Evolutionary conservation across 1,140 invertebrate species (phyloP).

Genomic region (Sycophila sp.): DNA sequence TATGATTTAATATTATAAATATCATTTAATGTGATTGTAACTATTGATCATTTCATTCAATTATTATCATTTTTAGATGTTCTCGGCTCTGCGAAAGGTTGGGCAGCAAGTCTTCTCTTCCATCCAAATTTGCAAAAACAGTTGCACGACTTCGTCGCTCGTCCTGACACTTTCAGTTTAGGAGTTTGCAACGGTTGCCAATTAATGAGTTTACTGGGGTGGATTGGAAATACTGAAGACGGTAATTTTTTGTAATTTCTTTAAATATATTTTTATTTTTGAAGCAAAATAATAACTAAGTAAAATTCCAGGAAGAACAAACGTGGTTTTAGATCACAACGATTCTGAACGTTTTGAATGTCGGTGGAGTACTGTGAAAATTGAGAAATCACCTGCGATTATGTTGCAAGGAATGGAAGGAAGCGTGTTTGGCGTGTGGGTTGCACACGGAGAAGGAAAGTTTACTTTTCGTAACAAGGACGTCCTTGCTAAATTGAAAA

Average conservation of each 20-base stretch:
- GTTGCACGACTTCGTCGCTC: slow-evolving; percentile 75
- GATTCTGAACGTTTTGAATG: slow-evolving; percentile 91
- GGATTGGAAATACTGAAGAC: slow-evolving; percentile 69
- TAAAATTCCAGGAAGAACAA: slow-evolving; percentile 56
- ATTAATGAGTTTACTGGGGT: slow-evolving; percentile 88
- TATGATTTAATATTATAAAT: too few relatives aligned
- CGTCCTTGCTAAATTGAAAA: slow-evolving; percentile 70
- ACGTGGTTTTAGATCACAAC: slow-evolving; percentile 87
- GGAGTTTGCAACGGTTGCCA: slow-evolving; percentile 99
- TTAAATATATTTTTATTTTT: slow-evolving; percentile 17
- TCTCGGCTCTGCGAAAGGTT: slow-evolving; percentile 95
- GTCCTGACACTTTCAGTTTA: slow-evolving; percentile 90
- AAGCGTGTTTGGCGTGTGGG: slow-evolving; percentile 90
- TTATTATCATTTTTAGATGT: slow-evolving; percentile 88
- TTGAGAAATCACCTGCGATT: slow-evolving; percentile 79
- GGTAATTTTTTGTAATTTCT: slow-evolving; percentile 2
- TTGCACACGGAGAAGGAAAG: slow-evolving; percentile 95
- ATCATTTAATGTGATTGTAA: too few relatives aligned
- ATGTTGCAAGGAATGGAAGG: slow-evolving; percentile 90
- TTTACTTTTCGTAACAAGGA: slow-evolving; percentile 70
- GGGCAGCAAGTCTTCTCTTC: slow-evolving; percentile 92
- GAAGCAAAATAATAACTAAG: background rate
- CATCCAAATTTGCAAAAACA: slow-evolving; percentile 70
- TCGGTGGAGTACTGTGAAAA: slow-evolving; percentile 85
- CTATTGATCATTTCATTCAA: too few relatives aligned